phyloP scores from a whole-genome alignment of 2,113 vertebrate species.

The Anas platyrhynchos region DNA sequence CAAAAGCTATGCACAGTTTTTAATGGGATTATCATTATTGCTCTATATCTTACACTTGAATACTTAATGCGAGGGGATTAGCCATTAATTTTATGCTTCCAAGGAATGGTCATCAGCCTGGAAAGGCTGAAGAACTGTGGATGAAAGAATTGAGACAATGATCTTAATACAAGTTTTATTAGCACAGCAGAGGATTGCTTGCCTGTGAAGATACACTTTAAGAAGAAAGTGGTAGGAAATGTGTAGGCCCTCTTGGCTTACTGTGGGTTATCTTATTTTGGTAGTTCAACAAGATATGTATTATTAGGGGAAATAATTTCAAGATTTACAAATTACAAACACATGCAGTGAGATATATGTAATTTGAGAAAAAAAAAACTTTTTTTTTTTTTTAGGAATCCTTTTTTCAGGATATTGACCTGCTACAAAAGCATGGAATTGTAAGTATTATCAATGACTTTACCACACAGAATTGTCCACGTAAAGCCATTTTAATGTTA shows the following conservation, averaged over 20 bases:
- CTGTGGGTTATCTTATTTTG: not conserved
- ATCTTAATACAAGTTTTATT: not conserved
- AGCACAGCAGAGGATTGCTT: not conserved
- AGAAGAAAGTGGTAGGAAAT: not conserved
- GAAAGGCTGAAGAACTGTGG: not conserved
- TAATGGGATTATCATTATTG: not conserved
- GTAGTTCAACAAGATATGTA: not conserved
- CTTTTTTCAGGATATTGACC: conserved; percentile 97
- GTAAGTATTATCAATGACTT: conserved; percentile 80
- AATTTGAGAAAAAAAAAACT: conserved; percentile 28
- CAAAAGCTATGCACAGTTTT: not conserved
- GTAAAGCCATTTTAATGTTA: not conserved
- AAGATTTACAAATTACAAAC: conserved; percentile 8
- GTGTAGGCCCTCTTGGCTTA: not conserved
- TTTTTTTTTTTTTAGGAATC: conserved; percentile 82
- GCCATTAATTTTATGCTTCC: not conserved
- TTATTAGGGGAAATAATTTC: not conserved
- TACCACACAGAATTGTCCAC: not conserved
- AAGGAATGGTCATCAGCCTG: not conserved
- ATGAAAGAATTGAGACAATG: not conserved
- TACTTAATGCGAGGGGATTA: not conserved
- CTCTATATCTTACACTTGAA: not conserved
- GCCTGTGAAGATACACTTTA: not conserved
- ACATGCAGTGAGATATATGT: not conserved
- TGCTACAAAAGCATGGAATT: conserved; percentile 97